Base-by-base conservation (phyloP, 2,888 invertebrate genomes). In the Drosophila melanosoma region DNA sequence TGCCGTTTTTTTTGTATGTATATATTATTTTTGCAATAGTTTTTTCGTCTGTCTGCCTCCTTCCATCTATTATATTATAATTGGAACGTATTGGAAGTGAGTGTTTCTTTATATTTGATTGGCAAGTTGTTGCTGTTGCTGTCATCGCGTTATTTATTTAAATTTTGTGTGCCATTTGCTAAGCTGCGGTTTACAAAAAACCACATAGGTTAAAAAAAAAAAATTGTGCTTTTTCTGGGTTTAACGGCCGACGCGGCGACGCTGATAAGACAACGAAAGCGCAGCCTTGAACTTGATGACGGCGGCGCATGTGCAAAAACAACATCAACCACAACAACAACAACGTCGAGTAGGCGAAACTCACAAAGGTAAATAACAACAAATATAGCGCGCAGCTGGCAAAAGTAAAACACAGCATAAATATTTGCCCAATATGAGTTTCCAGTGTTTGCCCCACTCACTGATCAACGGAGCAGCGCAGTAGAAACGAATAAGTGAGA, bases 271-370 rank as follows among this genome's bases (percentile, higher is more conserved):
- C 81, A 56, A 61, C 71, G 79, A 79, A 79, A 81, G 81, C 88
- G 54, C 79, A 86, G 85, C 85, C 85, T 86, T 86, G 85, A 86
- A 86, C 85, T 86, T 89, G 86, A 66, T 60, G 52, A 72, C 45
- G 51, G 48, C 53, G 54, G 74, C 71, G 73, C 69, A 69, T 70
- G 81, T 80, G 76, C 70, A 74, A 61, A 80, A 72, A 73, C 56
- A 62, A 70, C 15, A 62, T 59, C 17, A 66, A 60, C 64, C 59
- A 51, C 54, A 61, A 69, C 12, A 61, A 63, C 15, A 65, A 64
- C 60, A 58, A 57, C 54, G 49, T 61, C 48, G 54, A 52, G 26
- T 48, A 64, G 65, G 62, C 68, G 49, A 76, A 68, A 81, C 72
- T 79, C 65, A 86, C 69, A 81, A 58, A 84, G 68, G 69, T 61